phyloP scores from a whole-genome alignment of 2,888 invertebrate genomes.

The Ophraella communa region DNA sequence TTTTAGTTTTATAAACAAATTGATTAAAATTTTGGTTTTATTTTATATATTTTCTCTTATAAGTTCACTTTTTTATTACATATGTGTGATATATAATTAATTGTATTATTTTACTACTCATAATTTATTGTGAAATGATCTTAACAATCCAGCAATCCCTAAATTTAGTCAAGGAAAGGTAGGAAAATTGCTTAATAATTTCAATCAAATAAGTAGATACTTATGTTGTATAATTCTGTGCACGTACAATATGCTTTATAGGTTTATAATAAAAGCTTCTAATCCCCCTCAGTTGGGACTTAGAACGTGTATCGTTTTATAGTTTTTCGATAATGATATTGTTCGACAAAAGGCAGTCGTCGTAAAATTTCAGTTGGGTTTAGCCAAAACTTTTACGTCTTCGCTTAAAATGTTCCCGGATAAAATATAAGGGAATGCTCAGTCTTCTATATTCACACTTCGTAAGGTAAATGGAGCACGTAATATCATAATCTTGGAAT shows the following conservation, averaged over 20 bases:
- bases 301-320: slow-evolving; percentile 16
- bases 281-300: not conserved
- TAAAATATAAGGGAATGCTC: slow-evolving; percentile 11
- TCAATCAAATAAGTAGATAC: not conserved
- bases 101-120: too few relatives aligned
- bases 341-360: slow-evolving; percentile 9
- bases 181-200: not conserved
- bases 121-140: too few relatives aligned
- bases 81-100: too few relatives aligned
- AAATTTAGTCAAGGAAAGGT: too few relatives aligned
- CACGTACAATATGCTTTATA: not conserved
- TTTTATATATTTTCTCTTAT: too few relatives aligned
- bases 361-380: slow-evolving; percentile 31
- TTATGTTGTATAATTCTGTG: not conserved
- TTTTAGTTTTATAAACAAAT: too few relatives aligned
- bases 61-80: too few relatives aligned
- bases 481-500: slow-evolving; percentile 34
- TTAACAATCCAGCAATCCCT: too few relatives aligned
- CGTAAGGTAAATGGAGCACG: slow-evolving; percentile 36
- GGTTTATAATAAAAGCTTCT: not conserved
- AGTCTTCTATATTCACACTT: slow-evolving; percentile 34
- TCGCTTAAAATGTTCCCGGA: slow-evolving; percentile 1
- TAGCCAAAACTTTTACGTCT: slow-evolving; percentile 20
- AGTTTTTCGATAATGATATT: slow-evolving; percentile 33
- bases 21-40: too few relatives aligned